Conservation (phyloP, 2,797 vertebrate genomes). For the Oceanodroma leucorhoa region DNA sequence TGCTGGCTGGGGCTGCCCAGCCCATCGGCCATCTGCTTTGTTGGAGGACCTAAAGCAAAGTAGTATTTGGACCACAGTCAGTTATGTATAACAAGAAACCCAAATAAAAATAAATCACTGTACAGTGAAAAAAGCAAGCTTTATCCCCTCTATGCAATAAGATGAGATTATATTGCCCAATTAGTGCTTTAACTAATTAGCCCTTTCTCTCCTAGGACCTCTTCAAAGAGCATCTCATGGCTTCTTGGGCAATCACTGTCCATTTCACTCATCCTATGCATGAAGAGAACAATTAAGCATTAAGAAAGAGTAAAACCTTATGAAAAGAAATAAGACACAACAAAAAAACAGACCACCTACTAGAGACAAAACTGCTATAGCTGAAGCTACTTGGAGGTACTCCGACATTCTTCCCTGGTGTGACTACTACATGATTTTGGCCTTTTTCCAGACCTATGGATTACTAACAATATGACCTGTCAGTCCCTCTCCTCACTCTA, state of each 20-base stretch:
- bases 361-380: not conserved
- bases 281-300: not conserved
- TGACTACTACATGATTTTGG: not conserved
- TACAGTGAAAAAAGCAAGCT: not conserved
- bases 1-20: not conserved
- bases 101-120: not conserved
- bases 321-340: not conserved
- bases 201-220: not conserved
- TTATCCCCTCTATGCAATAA: not conserved
- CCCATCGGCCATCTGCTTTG: conserved; percentile 45
- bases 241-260: too few species aligned
- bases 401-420: accelerated
- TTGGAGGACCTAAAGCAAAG: conserved; percentile 48
- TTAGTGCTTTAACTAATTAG: not conserved
- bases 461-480: accelerated
- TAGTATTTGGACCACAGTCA: not conserved
- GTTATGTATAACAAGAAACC: not conserved
- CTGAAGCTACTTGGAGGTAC: not conserved
- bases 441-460: not conserved
- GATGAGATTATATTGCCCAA: not conserved
- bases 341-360: not conserved
- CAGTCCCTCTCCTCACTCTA: not conserved
- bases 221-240: not conserved
- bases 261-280: not conserved
- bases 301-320: not conserved